These are phyloP conservation scores for Poeciliopsis prolifica DNA, from an alignment of 2,113 vertebrate genomes.

Conservation along the genomic window DNA sequence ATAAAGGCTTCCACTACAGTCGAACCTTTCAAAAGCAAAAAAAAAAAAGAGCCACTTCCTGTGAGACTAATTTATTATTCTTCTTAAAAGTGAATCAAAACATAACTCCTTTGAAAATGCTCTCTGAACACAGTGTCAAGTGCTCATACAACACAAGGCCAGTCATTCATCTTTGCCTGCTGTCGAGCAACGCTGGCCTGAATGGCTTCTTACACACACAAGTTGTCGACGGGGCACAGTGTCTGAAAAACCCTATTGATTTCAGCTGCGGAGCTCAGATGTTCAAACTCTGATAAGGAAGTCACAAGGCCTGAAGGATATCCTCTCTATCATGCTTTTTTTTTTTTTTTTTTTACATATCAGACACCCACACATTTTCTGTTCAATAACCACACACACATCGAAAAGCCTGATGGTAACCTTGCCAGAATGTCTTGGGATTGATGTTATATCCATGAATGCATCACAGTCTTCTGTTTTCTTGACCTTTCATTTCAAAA, in stretches of 20 bases:
- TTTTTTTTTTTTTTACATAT: slow-evolving; percentile 33
- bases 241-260: slow-evolving; percentile 54
- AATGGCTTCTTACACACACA: slow-evolving; percentile 35
- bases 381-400: neutral
- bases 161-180: slow-evolving; percentile 14
- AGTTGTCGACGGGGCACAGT: slow-evolving; percentile 1
- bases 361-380: slow-evolving; percentile 19
- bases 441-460: no score
- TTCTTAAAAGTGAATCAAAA: slow-evolving; percentile 28
- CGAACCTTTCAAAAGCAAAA: no score
- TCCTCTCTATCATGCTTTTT: slow-evolving; percentile 16
- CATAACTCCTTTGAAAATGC: slow-evolving; percentile 18
- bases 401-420: neutral
- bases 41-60: neutral
- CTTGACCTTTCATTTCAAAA: no score
- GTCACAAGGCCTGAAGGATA: slow-evolving; percentile 54
- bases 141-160: slow-evolving; percentile 20
- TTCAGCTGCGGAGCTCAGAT: slow-evolving; percentile 41
- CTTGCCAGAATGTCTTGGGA: neutral
- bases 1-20: neutral
- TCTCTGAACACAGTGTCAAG: neutral
- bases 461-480: no score
- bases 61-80: neutral
- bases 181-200: slow-evolving; percentile 11
- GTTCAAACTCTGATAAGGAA: slow-evolving; percentile 55